Evolutionary conservation across 2,888 invertebrate species (phyloP).

Genomic region (Atethmia centrago): DNA sequence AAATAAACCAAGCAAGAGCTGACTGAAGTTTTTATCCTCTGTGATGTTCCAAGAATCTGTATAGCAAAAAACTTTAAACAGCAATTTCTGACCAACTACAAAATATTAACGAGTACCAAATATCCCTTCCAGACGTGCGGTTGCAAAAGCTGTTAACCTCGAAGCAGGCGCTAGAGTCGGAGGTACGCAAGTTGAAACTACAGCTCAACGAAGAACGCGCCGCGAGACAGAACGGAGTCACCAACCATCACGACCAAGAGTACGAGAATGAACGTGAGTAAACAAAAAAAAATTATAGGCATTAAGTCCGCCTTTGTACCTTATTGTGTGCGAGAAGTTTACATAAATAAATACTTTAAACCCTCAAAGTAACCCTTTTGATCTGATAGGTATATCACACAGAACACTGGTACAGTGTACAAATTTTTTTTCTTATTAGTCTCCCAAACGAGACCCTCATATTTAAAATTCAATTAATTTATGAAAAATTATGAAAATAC

Average conservation of each 20-base stretch:
- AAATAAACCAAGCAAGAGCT: neutral
- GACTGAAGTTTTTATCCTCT: too few species aligned
- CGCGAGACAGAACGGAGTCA: slow-evolving; percentile 91
- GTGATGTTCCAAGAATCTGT: neutral
- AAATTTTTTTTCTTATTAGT: too few species aligned
- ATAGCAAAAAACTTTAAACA: neutral
- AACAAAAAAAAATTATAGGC: too few species aligned
- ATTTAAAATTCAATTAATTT: too few species aligned
- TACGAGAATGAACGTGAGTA: slow-evolving; percentile 81
- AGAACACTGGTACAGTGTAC: too few species aligned
- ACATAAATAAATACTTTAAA: too few species aligned
- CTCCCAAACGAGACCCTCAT: too few species aligned
- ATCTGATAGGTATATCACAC: too few species aligned
- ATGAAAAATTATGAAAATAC: too few species aligned
- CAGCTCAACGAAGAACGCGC: slow-evolving; percentile 96
- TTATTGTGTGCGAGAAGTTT: too few species aligned
- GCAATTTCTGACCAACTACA: neutral
- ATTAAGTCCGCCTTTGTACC: too few species aligned
- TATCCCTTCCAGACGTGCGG: slow-evolving; percentile 94
- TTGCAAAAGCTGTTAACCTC: slow-evolving; percentile 96
- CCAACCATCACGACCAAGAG: slow-evolving; percentile 87
- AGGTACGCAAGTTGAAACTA: slow-evolving; percentile 96
- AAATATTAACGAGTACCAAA: neutral
- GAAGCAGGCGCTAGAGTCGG: slow-evolving; percentile 95
- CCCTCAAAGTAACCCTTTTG: too few species aligned